These are phyloP conservation scores for Lasioglossum oenotherae DNA, from an alignment of 2,888 invertebrate species.

Conservation along the genomic window DNA sequence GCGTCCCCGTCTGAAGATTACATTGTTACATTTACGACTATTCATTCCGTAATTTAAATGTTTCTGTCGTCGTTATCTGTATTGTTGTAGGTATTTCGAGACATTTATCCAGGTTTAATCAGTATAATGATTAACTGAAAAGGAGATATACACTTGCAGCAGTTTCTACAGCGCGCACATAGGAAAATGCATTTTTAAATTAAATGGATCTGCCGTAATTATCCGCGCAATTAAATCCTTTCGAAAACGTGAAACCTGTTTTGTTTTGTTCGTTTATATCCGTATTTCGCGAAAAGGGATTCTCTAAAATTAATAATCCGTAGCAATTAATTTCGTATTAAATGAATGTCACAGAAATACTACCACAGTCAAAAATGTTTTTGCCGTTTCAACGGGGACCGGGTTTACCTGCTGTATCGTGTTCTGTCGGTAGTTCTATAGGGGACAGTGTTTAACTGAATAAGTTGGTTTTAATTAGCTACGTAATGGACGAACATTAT, in stretches of 20 bases:
- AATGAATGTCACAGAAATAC: not conserved
- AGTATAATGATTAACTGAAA: not conserved
- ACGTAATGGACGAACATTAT: not conserved
- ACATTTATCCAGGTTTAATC: not conserved
- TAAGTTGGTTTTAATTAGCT: not conserved
- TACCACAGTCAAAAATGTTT: not conserved
- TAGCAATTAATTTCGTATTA: not conserved
- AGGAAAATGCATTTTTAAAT: not conserved
- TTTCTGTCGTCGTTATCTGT: not conserved
- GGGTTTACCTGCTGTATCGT: not conserved
- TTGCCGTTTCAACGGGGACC: not conserved
- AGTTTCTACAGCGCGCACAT: not conserved
- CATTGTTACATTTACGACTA: not conserved
- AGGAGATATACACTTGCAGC: not conserved
- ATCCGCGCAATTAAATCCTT: not conserved
- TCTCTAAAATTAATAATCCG: constrained; percentile 1
- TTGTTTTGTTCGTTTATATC: not conserved
- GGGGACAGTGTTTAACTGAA: not conserved
- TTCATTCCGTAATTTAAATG: not conserved
- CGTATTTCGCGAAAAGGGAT: not conserved
- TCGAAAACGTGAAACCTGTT: not conserved
- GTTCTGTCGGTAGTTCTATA: not conserved
- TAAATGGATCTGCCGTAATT: not conserved
- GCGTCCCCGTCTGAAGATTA: not conserved
- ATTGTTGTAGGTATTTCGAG: no score